Evolutionary conservation across 1,140 invertebrate species (phyloP), one percentile per base, ranked within the genome.

Genomic region (Diachasma alloeum): DNA sequence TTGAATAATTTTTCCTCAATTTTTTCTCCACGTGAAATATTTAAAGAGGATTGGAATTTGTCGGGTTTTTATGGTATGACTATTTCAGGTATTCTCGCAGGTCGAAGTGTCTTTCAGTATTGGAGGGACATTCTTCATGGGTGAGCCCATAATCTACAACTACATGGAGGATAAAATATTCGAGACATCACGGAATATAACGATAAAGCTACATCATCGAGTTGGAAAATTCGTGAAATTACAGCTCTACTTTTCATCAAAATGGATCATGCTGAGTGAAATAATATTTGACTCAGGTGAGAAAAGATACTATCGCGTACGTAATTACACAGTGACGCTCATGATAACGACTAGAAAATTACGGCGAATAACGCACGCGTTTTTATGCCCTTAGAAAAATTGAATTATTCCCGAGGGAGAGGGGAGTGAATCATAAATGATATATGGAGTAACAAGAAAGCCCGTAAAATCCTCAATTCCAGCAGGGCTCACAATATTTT

Each of bases 261-360:
- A 93, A 71, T 98, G 96, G 96, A 95, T 98, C 77, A 93, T 98
- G 87, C 92, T 98, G 81, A 96, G 95, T 87, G 97, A 98, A 90
- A 91, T 97, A 63, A 93, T 93, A 6, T 96, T 96, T 82, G 93
- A 95, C 81, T 96, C 94, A 13, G 93, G 94, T 95, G 81, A 92
- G 90, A 84, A 70, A 15, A 17, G 77, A 36, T 70, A 70, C 22
- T 11, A 44, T 71, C 39, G 9, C 36, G 9, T 37, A 68, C 15
- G 24, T 37, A 68, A 68, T 68, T 39, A 53, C 48, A 5, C 48
- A 53, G 15, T n/a, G 48, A 53, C n/a, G 9, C n/a, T 4, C 6
- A 13, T 9, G 22, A 31, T 31, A 31, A 66, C 22, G 22, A 66
- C 22, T 4, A 26, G 26, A 53, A 53, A 53, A 53, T 17, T 53